phyloP scores from a whole-genome alignment of 2,797 vertebrate genomes.

The Gephyroberyx darwinii region DNA sequence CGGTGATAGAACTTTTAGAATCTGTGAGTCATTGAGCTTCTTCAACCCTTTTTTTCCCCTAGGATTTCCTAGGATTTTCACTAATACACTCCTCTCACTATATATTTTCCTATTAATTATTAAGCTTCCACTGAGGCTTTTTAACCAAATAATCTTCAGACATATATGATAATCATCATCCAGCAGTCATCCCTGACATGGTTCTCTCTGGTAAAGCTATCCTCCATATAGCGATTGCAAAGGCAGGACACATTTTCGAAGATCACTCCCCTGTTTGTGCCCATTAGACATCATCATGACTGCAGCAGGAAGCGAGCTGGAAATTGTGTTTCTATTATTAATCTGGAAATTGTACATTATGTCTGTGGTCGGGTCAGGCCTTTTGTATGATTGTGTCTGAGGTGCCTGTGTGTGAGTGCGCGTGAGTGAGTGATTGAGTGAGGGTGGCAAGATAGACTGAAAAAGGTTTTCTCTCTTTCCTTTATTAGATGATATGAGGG shows the following conservation, averaged over 20 bases:
- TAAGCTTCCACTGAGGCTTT: neutral
- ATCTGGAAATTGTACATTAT: slow-evolving; percentile 45
- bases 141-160: neutral
- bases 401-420: neutral
- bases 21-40: neutral
- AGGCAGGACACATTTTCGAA: slow-evolving; percentile 21
- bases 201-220: neutral
- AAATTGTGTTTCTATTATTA: slow-evolving; percentile 59
- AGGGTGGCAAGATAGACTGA: neutral
- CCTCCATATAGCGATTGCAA: slow-evolving; percentile 8
- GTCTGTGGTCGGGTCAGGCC: slow-evolving; percentile 29
- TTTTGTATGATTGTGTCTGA: slow-evolving; percentile 27
- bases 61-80: neutral
- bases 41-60: too few relatives aligned
- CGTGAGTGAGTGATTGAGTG: neutral
- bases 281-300: slow-evolving; percentile 19
- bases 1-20: neutral
- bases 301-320: slow-evolving; percentile 36
- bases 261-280: slow-evolving; percentile 27
- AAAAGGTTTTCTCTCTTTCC: neutral
- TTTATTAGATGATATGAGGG: neutral
- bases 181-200: slow-evolving; percentile 2
- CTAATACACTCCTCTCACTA: neutral
- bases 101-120: neutral
- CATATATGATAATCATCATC: neutral